Percentiles rank a stretch among this genome's conserved stretches.
Evolutionary conservation across 1,140 invertebrate genomes (phyloP).

Genomic region (Calliphora vicina): DNA sequence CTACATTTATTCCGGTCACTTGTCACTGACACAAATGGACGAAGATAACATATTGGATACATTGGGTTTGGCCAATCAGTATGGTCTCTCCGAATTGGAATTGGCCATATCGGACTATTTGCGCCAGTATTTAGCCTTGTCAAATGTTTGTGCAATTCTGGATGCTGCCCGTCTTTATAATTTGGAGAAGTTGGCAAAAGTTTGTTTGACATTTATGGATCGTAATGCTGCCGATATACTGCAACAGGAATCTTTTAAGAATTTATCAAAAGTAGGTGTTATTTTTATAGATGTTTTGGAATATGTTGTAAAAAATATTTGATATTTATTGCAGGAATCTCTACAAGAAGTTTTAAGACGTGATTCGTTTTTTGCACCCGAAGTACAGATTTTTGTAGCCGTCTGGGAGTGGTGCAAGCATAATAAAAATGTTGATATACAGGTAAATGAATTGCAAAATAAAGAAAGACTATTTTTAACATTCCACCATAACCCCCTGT

Average conservation of each 20-base stretch:
- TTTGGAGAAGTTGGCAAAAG: constrained; percentile 69
- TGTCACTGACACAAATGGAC: constrained; percentile 83
- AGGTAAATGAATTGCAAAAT: constrained; percentile 50
- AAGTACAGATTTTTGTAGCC: constrained; percentile 93
- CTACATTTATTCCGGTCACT: constrained; percentile 92
- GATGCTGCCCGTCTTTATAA: constrained; percentile 82
- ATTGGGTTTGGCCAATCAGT: constrained; percentile 90
- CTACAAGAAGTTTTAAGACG: constrained; percentile 85
- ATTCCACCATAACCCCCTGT: no score
- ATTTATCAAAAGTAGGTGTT: constrained; percentile 82
- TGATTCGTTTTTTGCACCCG: constrained; percentile 95
- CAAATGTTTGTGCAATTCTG: constrained; percentile 92
- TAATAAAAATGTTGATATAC: constrained; percentile 73
- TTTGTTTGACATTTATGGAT: constrained; percentile 86
- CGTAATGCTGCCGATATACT: constrained; percentile 86
- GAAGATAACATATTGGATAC: constrained; percentile 89
- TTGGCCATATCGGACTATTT: constrained; percentile 92
- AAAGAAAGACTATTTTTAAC: no score
- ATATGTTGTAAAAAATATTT: background rate
- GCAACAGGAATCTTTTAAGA: constrained; percentile 82
- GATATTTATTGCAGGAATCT: constrained; percentile 68
- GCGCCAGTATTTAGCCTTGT: constrained; percentile 82
- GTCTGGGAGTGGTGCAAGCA: constrained; percentile 85
- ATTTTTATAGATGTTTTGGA: background rate
- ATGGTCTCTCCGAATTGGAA: constrained; percentile 93